Conservation (phyloP, 1,140 invertebrate species). For the Drosophila malerkotliana region DNA sequence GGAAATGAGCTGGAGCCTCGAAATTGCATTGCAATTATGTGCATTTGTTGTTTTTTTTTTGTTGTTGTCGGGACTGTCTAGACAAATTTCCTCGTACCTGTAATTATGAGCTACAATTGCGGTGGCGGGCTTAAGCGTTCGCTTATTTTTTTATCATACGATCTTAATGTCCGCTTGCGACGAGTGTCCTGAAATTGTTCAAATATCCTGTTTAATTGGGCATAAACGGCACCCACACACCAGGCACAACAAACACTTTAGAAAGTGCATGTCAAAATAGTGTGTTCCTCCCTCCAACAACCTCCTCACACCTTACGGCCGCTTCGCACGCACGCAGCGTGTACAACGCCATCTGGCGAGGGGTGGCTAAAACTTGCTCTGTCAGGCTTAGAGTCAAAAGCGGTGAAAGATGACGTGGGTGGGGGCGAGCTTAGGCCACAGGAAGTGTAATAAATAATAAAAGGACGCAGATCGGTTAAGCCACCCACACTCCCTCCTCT, state of each 20-base stretch:
- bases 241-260: neutral
- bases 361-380: slow-evolving; percentile 6
- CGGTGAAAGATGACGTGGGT: neutral
- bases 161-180: slow-evolving; percentile 50
- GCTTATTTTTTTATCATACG: slow-evolving; percentile 18
- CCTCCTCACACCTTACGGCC: slow-evolving; percentile 26
- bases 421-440: slow-evolving; percentile 11
- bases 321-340: slow-evolving; percentile 42
- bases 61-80: slow-evolving; percentile 48
- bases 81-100: slow-evolving; percentile 64
- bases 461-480: slow-evolving; percentile 38
- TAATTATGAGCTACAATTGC: slow-evolving; percentile 18
- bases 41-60: slow-evolving; percentile 5
- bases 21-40: slow-evolving; percentile 56
- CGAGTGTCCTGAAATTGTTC: slow-evolving; percentile 50
- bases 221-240: slow-evolving; percentile 32
- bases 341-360: slow-evolving; percentile 47
- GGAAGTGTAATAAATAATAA: slow-evolving; percentile 59
- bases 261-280: slow-evolving; percentile 54
- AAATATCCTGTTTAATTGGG: slow-evolving; percentile 73
- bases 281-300: neutral
- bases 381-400: slow-evolving; percentile 15
- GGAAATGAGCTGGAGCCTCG: slow-evolving; percentile 3
- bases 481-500: slow-evolving; percentile 11
- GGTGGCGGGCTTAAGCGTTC: slow-evolving; percentile 13